Conservation (phyloP, 1,140 invertebrate species). For the Drosophila sp. region DNA sequence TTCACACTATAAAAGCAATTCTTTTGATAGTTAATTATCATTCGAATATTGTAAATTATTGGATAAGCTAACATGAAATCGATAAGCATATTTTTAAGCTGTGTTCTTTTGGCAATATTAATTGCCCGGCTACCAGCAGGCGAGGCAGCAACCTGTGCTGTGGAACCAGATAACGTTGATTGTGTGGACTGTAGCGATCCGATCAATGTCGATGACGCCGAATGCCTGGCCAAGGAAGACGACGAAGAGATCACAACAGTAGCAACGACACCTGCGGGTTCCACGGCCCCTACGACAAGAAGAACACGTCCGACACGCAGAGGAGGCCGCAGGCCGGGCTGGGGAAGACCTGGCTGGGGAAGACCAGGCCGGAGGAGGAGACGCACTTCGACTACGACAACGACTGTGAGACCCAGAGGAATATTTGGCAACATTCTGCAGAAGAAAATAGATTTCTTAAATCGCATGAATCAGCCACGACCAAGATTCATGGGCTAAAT, state of each 20-base stretch:
- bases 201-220: neutral
- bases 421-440: conserved; percentile 8
- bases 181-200: conserved; percentile 25
- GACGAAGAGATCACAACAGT: neutral
- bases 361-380: neutral
- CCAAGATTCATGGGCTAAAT: neutral
- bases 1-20: conserved; percentile 1
- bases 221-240: conserved; percentile 9
- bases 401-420: conserved; percentile 1
- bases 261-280: neutral
- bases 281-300: neutral
- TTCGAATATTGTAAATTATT: neutral
- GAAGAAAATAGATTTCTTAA: conserved; percentile 22
- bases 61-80: conserved; percentile 1
- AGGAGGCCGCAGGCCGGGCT: conserved; percentile 1
- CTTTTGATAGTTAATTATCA: neutral
- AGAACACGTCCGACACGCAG: neutral
- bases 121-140: neutral
- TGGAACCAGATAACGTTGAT: conserved; percentile 10
- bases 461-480: neutral
- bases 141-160: conserved; percentile 13
- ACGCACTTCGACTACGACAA: neutral
- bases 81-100: neutral
- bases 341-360: conserved; percentile 1
- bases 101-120: neutral